phyloP scores from a whole-genome alignment of 2,888 invertebrate species.

The Drosophila mercatorum region DNA sequence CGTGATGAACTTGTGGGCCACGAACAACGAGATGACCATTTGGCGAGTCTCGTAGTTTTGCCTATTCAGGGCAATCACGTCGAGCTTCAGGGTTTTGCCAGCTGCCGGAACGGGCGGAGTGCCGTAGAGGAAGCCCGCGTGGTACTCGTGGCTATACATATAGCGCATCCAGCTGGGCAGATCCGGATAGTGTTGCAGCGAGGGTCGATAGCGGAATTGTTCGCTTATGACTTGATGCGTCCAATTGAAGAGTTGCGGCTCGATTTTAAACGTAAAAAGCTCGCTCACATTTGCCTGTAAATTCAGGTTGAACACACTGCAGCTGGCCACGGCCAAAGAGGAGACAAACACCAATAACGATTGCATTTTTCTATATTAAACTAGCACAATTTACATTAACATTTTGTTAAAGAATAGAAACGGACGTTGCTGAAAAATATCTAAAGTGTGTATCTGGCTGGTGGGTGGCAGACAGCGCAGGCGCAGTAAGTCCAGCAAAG shows the following conservation, averaged over 20 bases:
- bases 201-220: slow-evolving; percentile 88
- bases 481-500: slow-evolving; percentile 37
- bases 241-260: slow-evolving; percentile 93
- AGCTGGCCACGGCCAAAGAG: slow-evolving; percentile 9
- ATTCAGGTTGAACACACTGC: slow-evolving; percentile 22
- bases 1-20: slow-evolving; percentile 89
- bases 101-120: slow-evolving; percentile 89
- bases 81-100: slow-evolving; percentile 86
- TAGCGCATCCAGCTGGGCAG: slow-evolving; percentile 94
- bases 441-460: slow-evolving; percentile 61
- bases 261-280: slow-evolving; percentile 91
- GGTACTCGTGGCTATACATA: slow-evolving; percentile 91
- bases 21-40: slow-evolving; percentile 87
- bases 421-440: slow-evolving; percentile 54
- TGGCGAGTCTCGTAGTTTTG: slow-evolving; percentile 91
- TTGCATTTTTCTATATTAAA: slow-evolving; percentile 42
- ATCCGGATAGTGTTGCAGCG: slow-evolving; percentile 91
- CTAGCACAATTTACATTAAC: slow-evolving; percentile 32
- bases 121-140: slow-evolving; percentile 93
- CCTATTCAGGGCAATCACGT: slow-evolving; percentile 91
- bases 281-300: slow-evolving; percentile 86
- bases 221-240: slow-evolving; percentile 85
- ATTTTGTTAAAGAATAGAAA: slow-evolving; percentile 41
- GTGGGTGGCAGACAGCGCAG: slow-evolving; percentile 55
- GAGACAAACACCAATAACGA: slow-evolving; percentile 32